Evolutionary conservation across 64 coral and sea anemone species (phyloP).

Genomic region (Montipora foliosa): DNA sequence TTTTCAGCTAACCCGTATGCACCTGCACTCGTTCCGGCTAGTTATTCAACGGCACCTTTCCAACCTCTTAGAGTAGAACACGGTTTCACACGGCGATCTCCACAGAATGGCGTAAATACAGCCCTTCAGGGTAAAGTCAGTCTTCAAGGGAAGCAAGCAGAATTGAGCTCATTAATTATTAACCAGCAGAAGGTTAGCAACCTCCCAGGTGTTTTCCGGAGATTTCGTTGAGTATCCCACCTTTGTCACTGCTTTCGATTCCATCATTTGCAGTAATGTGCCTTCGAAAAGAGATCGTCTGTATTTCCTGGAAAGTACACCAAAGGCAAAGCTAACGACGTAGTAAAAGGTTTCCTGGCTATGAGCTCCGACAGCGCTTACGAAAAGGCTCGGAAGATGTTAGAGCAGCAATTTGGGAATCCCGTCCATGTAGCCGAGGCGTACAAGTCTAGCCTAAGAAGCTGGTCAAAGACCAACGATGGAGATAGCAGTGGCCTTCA

Average conservation of each 20-base stretch:
- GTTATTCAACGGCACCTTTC: too few species aligned
- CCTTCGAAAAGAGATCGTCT: constrained; percentile 50
- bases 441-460: constrained; percentile 56
- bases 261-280: constrained; percentile 53
- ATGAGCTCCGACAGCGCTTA: constrained; percentile 63
- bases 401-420: constrained; percentile 67
- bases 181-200: constrained; percentile 61
- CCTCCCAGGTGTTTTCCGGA: constrained; percentile 52
- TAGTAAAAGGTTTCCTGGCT: constrained; percentile 71
- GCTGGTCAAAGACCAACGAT: constrained; percentile 38
- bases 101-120: background rate
- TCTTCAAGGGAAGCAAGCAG: constrained; percentile 67
- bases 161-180: constrained; percentile 47
- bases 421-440: constrained; percentile 72
- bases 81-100: too few species aligned
- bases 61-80: too few species aligned
- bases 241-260: constrained; percentile 53
- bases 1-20: background rate
- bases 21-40: background rate
- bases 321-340: constrained; percentile 15
- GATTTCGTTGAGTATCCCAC: constrained; percentile 68
- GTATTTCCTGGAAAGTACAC: constrained; percentile 73
- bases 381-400: constrained; percentile 43
- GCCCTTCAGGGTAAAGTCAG: constrained; percentile 24
- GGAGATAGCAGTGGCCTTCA: constrained; percentile 47